Percentiles rank a stretch among this genome's conserved stretches.
phyloP scores from a whole-genome alignment of 2,797 vertebrate species.

The Halcyon chelicuti region DNA sequence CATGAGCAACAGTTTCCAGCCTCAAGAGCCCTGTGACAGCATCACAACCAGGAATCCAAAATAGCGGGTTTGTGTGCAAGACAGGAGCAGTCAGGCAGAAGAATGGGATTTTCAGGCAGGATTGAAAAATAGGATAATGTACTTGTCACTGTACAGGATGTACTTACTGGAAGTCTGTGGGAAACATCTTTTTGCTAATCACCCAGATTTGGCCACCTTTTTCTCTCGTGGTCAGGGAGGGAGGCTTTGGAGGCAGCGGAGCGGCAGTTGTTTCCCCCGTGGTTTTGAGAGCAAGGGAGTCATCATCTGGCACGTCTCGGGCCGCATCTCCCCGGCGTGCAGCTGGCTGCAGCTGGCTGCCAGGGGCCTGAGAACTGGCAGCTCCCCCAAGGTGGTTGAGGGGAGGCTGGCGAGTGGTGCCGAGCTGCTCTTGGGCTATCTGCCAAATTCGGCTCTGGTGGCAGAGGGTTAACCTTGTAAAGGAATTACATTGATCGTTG shows the following conservation, averaged over 20 bases:
- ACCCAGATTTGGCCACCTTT: not conserved
- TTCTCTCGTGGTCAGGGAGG: not conserved
- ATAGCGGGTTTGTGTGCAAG: not conserved
- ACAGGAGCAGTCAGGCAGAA: slow-evolving; percentile 12
- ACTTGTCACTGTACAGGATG: not conserved
- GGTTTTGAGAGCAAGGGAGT: not conserved
- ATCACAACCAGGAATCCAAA: not conserved
- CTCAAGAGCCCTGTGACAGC: not conserved
- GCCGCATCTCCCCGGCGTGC: slow-evolving; percentile 22
- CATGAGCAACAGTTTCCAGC: not conserved
- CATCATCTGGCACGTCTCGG: not conserved
- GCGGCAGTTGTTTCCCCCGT: not conserved
- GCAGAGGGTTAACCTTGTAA: not conserved
- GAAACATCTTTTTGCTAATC: slow-evolving; percentile 3
- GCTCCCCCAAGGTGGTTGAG: slow-evolving; percentile 63
- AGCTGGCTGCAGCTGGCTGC: slow-evolving; percentile 84
- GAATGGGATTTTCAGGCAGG: not conserved
- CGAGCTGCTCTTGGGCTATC: slow-evolving; percentile 28
- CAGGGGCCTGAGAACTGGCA: slow-evolving; percentile 75
- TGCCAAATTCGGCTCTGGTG: slow-evolving; percentile 37
- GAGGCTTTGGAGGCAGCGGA: not conserved
- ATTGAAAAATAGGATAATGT: not conserved
- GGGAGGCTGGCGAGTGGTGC: slow-evolving; percentile 60
- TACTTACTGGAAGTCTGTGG: not conserved
- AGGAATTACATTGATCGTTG: not conserved